A percentile compares a stretch with the other conserved stretches of the same genome.
Conservation (phyloP, 92 coral and sea anemone species). For the Parazoanthus atlanticus region DNA sequence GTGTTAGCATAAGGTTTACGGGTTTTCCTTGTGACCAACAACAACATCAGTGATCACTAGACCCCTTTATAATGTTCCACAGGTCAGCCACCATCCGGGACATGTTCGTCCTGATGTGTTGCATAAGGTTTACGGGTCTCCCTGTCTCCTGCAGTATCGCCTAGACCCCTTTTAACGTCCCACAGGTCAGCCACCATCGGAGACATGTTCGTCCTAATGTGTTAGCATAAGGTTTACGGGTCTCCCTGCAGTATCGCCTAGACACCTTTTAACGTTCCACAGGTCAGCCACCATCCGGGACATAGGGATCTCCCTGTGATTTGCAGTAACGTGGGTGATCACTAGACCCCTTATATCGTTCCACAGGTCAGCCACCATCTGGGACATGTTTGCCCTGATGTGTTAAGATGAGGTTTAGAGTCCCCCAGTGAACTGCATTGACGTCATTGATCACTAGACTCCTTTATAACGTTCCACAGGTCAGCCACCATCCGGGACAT, state of each 20-base stretch:
- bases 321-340: not conserved
- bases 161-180: not conserved
- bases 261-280: not conserved
- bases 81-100: constrained; percentile 93
- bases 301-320: constrained; percentile 38
- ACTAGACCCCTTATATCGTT: not conserved
- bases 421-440: not conserved
- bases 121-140: not conserved
- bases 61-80: not conserved
- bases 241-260: not conserved
- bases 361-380: constrained; percentile 81
- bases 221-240: not conserved
- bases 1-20: not conserved
- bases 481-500: constrained; percentile 98
- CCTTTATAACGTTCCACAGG: constrained; percentile 37
- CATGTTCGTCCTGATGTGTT: constrained; percentile 82
- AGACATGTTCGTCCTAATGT: not conserved
- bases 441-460: not conserved
- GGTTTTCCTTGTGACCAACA: not conserved
- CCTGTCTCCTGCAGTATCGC: not conserved
- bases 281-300: constrained; percentile 98
- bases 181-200: constrained; percentile 85
- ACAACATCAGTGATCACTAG: not conserved
- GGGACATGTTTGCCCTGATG: constrained; percentile 93
- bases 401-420: not conserved